Evolutionary conservation across 2,888 invertebrate species (phyloP), one percentile per base, ranked within the genome.

Genomic region (Pachycephus smyrnensis): DNA sequence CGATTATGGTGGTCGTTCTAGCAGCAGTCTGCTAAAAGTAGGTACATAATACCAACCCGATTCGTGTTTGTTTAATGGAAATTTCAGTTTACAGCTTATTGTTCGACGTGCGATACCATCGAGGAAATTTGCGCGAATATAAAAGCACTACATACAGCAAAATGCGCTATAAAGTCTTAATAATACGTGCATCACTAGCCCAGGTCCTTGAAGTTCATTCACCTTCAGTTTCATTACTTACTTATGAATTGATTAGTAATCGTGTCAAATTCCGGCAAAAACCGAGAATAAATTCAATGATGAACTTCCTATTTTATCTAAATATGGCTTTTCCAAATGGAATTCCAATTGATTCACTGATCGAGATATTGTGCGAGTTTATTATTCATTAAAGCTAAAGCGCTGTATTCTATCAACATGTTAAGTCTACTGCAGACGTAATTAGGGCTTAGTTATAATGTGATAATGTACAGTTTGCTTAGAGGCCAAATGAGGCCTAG

Each of bases 71-170:
- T 80, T 80, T 82, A 83, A 82, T 81, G 81, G 80, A 83, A 83
- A 82, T 83, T 80, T 76, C 81, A 81, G 79, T 82, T 82, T 83
- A 83, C 80, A 76, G 82, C 82, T 82, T 81, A 82, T 82, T 81
- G 80, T 83, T 79, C 77, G 33, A 69, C 31, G 76, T 71, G 55
- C 73, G 81, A 83, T 83, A 79, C 79, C 76, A 82, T 82, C 78
- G 73, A 69, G 35, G 77, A 76, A 79, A 79, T 73, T 76, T 73
- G 75, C 36, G 69, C 75, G 73, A 77, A 76, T 75, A 75, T 76
- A 77, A 81, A 77, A 80, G 15, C 55, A 23, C 23, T 55, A 15
- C 23, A 23, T 55, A 55, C 55, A 55, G 23, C 55, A 55, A 55
- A 55, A 55, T 23, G 68, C 75, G 40, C 73, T 78, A 55, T 78